Base-by-base conservation (phyloP, 1,140 invertebrate genomes). In the Cotesia vestalis region DNA sequence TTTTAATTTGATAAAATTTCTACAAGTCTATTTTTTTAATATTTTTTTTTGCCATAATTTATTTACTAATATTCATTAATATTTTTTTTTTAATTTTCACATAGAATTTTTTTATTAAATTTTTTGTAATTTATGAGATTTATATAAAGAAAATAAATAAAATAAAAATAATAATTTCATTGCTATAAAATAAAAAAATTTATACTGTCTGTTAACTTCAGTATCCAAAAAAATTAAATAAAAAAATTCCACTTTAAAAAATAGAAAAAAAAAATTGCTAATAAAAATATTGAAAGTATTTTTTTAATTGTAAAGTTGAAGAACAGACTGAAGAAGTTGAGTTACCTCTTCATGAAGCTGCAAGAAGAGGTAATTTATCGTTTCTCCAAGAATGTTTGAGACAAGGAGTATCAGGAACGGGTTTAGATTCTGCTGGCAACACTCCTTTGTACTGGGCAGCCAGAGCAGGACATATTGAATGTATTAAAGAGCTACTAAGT, bases 381-480 rank as follows among this genome's bases (percentile, higher is more conserved):
- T 91, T 92, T 77, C 78, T 94, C 67, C 77, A 80, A 68, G 91
- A 93, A 83, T 92, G 91, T 78, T 78, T 94, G 6, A 79, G 79
- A 63, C 89, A 91, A 80, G 89, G 90, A 62, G 90, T 93, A 71
- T 93, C 92, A 36, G 89, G 90, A 14, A 93, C 92, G 77, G 88
- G 89, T 69, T 83, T 93, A 72, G 92, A 94, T 82, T 89, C 90
- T 76, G 89, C 91, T 70, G 91, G 91, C 8, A 91, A 91, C 57
- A 93, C 91, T 61, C 88, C 92, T 27, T 79, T 94, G 11, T 92
- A 93, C 80, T 94, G 92, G 91, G 91, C 91, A 53, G 85, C 89
- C 38, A 89, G 90, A 80, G 89, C 89, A 46, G 88, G 88, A n/a
- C 88, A 89, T 69, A 40, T 87, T 62, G 89, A 90, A 35, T 90